Percentiles rank a stretch among this genome's conserved stretches.
phyloP scores from a whole-genome alignment of 2,797 vertebrate genomes.

The Margarornis squamiger region DNA sequence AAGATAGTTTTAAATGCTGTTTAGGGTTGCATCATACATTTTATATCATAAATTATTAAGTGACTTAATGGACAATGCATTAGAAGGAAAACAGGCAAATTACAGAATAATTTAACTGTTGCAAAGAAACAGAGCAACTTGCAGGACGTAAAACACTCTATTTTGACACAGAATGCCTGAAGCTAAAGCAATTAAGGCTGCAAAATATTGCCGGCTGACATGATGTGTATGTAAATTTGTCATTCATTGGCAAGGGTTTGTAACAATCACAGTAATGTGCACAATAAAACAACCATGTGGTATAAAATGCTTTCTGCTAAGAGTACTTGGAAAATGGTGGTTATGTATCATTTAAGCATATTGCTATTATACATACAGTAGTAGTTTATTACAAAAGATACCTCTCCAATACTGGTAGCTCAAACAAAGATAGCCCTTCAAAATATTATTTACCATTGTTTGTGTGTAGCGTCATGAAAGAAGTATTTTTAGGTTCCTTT shows the following conservation, averaged over 20 bases:
- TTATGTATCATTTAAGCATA: slow-evolving; percentile 70
- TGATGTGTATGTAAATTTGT: slow-evolving; percentile 87
- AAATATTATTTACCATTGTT: slow-evolving; percentile 26
- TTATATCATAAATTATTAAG: slow-evolving; percentile 81
- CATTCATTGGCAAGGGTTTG: slow-evolving; percentile 82
- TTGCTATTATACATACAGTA: slow-evolving; percentile 46
- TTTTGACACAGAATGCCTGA: slow-evolving; percentile 82
- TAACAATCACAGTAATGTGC: slow-evolving; percentile 77
- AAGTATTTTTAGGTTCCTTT: slow-evolving; percentile 40
- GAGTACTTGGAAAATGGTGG: slow-evolving; percentile 60
- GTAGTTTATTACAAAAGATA: slow-evolving; percentile 55
- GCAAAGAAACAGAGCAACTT: slow-evolving; percentile 80
- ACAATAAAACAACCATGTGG: slow-evolving; percentile 74
- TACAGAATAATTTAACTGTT: slow-evolving; percentile 84
- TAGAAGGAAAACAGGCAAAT: slow-evolving; percentile 82
- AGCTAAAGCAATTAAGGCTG: slow-evolving; percentile 86
- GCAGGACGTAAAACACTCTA: slow-evolving; percentile 81
- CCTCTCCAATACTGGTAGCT: background rate
- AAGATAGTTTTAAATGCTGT: slow-evolving; percentile 64
- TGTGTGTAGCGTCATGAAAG: slow-evolving; percentile 1
- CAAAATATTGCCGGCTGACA: slow-evolving; percentile 85
- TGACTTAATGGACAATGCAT: slow-evolving; percentile 82
- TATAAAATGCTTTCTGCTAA: slow-evolving; percentile 73
- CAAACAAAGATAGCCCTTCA: slow-evolving; percentile 23
- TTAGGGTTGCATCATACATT: slow-evolving; percentile 72